Base-by-base conservation (phyloP, 1,140 invertebrate genomes). In the Platorchestia sp. region DNA sequence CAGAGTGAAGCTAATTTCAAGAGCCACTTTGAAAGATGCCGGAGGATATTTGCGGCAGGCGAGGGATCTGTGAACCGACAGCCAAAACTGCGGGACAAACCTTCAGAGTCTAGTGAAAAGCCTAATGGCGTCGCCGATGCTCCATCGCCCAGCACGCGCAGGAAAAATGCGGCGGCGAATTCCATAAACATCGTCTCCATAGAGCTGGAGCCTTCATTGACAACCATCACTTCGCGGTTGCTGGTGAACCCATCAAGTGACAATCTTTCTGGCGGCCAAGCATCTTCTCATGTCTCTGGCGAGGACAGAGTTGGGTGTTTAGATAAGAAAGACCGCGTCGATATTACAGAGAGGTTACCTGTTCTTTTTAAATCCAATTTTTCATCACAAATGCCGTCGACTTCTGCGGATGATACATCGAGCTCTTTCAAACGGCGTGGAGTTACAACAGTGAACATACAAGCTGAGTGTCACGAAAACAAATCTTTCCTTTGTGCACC, bases 371-470 rank as follows among this genome's bases (percentile, higher is more conserved):
- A 45, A n/a, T 93, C 91, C 1, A 45, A 93, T 47, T 93, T 93
- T 45, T 93, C 91, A 45, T 93, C 91, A 93, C 91, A 45, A 45
- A 93, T 93, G 91, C 91, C 43, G 45, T 93, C 91, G 45, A 93
- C 43, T 93, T 93, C 91, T 7, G 7, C 47, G 40, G 3, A 7
- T 44, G 91, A 93, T 47, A 47, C n/a, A 47, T 47, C 91, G 43
- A 44, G 45, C 45, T 45, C 43, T 6, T 40, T 44, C 19, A 45
- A 93, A 40, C 41, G 45, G 40, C 47, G 44, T n/a, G 91, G 91
- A 0, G 47, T 93, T 45, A 93, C 91, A 93, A 93, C 91, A 40
- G 91, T 93, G 0, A 93, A 47, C 45, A 93, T 93, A 47, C 91
- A 93, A 47, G 45, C 91, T 1, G 91, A 93, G 44, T 45, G 91